Percentiles rank a stretch among this genome's conserved stretches.
phyloP scores from a whole-genome alignment of 1,140 invertebrate species.

The Polyergus mexicanus region DNA sequence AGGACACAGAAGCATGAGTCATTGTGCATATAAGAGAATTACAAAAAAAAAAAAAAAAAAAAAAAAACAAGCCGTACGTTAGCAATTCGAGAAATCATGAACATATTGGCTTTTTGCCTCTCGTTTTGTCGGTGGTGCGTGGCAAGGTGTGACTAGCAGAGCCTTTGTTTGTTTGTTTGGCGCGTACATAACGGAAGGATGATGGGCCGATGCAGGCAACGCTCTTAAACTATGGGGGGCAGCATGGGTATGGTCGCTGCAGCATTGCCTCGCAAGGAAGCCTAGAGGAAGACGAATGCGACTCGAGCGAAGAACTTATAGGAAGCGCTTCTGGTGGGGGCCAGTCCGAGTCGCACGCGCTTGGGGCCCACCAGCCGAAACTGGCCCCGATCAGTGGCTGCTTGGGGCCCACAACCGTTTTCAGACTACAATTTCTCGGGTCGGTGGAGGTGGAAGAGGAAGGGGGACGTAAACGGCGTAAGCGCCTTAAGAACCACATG shows the following conservation, averaged over 20 bases:
- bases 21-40: conserved; percentile 10
- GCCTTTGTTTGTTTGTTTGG: conserved; percentile 86
- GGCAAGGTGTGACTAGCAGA: conserved; percentile 83
- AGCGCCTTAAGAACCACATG: conserved; percentile 95
- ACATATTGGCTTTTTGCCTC: conserved; percentile 71
- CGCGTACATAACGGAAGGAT: conserved; percentile 84
- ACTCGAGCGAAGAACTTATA: conserved; percentile 86
- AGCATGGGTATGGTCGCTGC: conserved; percentile 84
- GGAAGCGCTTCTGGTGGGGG: conserved; percentile 84
- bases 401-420: conserved; percentile 88
- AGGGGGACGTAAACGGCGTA: conserved; percentile 89
- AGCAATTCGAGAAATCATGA: conserved; percentile 59
- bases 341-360: conserved; percentile 81
- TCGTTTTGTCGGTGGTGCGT: conserved; percentile 79
- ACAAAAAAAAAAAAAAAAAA: conserved; percentile 14
- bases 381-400: conserved; percentile 84
- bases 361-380: conserved; percentile 84
- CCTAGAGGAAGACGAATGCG: conserved; percentile 85
- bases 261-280: conserved; percentile 85
- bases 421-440: conserved; percentile 93
- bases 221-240: conserved; percentile 85
- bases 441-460: conserved; percentile 95
- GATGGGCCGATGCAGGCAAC: conserved; percentile 84
- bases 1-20: conserved; percentile 47
- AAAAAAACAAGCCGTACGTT: conserved; percentile 30